phyloP scores from a whole-genome alignment of 2,113 vertebrate species.

The Donacobius atricapilla region DNA sequence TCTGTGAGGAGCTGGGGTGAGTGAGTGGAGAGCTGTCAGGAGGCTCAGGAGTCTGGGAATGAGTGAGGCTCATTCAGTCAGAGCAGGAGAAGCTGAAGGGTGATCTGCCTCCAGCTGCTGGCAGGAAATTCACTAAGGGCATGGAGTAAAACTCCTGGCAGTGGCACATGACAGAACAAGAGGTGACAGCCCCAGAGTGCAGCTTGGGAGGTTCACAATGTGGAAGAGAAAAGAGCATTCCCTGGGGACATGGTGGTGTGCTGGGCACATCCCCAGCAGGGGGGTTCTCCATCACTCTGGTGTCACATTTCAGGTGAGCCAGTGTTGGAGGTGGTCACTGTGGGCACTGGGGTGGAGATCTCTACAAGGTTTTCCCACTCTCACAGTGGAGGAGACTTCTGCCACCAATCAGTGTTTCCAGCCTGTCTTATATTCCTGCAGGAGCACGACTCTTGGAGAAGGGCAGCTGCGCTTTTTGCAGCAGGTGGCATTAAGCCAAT shows the following conservation, averaged over 20 bases:
- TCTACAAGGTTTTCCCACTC: neutral
- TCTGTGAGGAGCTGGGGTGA: neutral
- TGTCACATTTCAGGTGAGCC: neutral
- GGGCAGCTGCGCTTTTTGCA: neutral
- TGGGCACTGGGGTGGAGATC: neutral
- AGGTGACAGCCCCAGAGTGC: neutral
- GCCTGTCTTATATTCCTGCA: neutral
- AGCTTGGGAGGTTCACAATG: neutral
- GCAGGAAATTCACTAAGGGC: neutral
- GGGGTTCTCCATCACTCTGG: neutral
- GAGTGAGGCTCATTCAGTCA: rapidly evolving
- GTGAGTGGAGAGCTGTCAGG: neutral
- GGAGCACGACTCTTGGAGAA: neutral
- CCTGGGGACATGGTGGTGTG: neutral
- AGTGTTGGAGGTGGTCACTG: neutral
- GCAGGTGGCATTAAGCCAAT: slow-evolving; percentile 6
- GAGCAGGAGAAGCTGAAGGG: neutral
- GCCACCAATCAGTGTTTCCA: neutral
- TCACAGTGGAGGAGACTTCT: neutral
- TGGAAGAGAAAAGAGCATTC: neutral
- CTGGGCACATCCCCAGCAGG: neutral
- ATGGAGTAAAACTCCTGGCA: neutral
- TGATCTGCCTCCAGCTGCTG: neutral
- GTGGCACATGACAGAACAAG: neutral
- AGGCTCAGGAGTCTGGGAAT: neutral